Evolutionary conservation across 2,113 vertebrate species (phyloP), one percentile per base, ranked within the genome.

Genomic region (Alosa alosa): DNA sequence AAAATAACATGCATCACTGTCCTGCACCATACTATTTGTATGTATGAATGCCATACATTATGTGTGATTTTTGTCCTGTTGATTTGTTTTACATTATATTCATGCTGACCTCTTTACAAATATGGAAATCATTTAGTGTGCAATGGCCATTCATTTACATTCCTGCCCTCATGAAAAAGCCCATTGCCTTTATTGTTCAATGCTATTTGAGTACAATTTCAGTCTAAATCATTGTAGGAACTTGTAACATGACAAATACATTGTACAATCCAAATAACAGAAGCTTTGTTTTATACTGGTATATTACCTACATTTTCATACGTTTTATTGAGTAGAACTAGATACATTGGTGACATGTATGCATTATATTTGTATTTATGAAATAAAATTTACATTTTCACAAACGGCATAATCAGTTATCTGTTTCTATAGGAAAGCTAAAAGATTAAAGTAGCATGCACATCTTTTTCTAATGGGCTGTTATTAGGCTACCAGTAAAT

Each of bases 361-460:
- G 72, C 72, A 84, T 88, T 52, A 52, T 85, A 85, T 86, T 88
- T 87, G 44, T 84, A 86, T 90, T 82, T 60, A 83, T 86, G 3
- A 87, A 95, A 94, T 96, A 97, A 97, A 97, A 93, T 90, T 93
- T 95, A 95, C 94, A 95, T 96, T 96, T 94, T 94, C 92, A 94
- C 91, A 96, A 95, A 84, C 8, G 96, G 95, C 95, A 95, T 95
- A 18, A 22, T 22, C 22, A 72, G 10, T 44, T 0, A 36, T 18
- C 46, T 18, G 41, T 44, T 44, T 44, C 41, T 44, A 44, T 44
- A 44, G 41, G 41, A 44, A 44, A 44, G 41, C 41, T 44, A 44
- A 44, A 44, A 1, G 4, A 44, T 3, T 44, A 44, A 44, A 44
- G 41, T 44, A 31, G 10, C 78, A 39, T 81, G 44, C 8, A 41